Conservation (phyloP, 2,113 vertebrate species). For the Platysteira castanea region DNA sequence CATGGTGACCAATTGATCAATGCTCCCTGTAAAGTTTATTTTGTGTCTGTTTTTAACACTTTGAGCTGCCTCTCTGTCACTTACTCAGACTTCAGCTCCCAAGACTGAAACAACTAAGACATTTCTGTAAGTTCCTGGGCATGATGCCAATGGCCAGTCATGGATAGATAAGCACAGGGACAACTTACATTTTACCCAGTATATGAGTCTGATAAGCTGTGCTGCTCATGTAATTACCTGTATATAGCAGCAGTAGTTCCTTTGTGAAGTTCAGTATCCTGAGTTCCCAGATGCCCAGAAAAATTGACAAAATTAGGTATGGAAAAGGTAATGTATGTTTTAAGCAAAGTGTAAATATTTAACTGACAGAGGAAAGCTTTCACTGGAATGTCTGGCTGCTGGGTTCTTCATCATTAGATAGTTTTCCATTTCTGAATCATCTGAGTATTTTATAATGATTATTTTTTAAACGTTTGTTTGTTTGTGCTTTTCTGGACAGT, state of each 20-base stretch:
- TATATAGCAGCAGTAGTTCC: not conserved
- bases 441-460: not conserved
- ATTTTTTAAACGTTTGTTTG: not conserved
- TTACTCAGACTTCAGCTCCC: not conserved
- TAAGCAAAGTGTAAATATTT: not conserved
- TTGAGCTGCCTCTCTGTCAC: not conserved
- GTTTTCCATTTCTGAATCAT: not conserved
- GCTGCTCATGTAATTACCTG: not conserved
- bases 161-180: not conserved
- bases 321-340: not conserved
- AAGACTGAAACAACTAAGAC: not conserved
- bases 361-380: not conserved
- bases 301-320: not conserved
- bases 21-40: not conserved
- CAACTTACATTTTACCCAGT: not conserved
- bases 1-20: rapidly evolving
- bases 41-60: not conserved
- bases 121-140: not conserved
- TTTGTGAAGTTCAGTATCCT: not conserved
- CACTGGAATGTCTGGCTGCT: not conserved
- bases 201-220: not conserved
- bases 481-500: not conserved
- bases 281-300: not conserved
- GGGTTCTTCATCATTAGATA: not conserved
- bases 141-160: not conserved